Base-by-base conservation (phyloP, 2,888 invertebrate genomes). In the Cryptus armator region DNA sequence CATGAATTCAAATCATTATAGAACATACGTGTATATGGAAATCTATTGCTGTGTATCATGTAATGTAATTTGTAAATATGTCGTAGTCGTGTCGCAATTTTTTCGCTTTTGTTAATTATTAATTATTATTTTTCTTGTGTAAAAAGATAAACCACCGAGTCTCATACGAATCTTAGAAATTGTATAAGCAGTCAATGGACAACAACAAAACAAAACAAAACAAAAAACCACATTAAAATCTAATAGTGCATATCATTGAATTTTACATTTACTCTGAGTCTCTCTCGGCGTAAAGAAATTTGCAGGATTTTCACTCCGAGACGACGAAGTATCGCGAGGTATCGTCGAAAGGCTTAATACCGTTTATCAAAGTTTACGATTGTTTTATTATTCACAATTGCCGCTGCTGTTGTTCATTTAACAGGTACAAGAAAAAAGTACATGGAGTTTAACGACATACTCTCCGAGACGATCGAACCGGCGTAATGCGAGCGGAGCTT, bases 61-160 rank as follows among this genome's bases (percentile, higher is more conserved):
- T 91, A 91, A 91, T 91, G 92, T 91, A 91, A 90, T 89, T 90
- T 93, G 91, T 93, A 92, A 92, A 93, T 92, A 93, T 85, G 89
- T 92, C 87, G 89, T 92, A 86, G 89, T 89, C 88, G 88, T 91
- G 90, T 91, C 89, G 87, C 87, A 76, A 37, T 9, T 86, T 88
- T 90, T 90, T 89, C 87, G 91, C 91, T 92, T 92, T 90, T 88
- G 89, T 92, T 92, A 90, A 88, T 90, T 92, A 37, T 64, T 66
- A 19, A 24, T 66, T 66, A 90, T 89, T 85, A 14, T 64, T 78
- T 89, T 90, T 92, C 91, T 90, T 86, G 88, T 92, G 91, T 90
- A 90, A 90, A 89, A 89, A 89, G 84, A 56, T 72, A 89, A 87
- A 88, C 85, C 87, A 83, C 88, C 56, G 4, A 56, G 87, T 89